phyloP scores from a whole-genome alignment of 2,888 invertebrate genomes.

The Hartigia nigra region DNA sequence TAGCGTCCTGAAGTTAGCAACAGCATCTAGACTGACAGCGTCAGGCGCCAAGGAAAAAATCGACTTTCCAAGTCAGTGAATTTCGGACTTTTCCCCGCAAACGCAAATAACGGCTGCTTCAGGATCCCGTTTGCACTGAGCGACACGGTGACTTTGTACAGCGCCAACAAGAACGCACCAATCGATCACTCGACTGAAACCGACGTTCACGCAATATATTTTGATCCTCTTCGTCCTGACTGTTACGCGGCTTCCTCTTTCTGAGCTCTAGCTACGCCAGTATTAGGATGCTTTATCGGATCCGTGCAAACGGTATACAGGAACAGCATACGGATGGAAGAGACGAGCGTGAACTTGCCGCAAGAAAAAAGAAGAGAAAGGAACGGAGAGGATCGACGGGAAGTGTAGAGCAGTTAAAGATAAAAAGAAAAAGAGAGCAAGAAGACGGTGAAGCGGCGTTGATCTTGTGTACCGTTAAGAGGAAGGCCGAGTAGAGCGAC shows the following conservation, averaged over 20 bases:
- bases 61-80: neutral
- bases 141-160: neutral
- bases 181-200: neutral
- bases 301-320: neutral
- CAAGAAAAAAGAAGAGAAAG: neutral
- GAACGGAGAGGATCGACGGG: neutral
- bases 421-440: neutral
- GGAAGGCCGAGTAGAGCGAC: neutral
- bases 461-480: neutral
- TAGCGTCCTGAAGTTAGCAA: too few species aligned
- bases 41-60: neutral
- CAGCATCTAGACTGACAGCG: neutral
- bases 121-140: neutral
- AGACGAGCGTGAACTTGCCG: neutral
- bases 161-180: neutral
- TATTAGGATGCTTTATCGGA: neutral
- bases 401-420: neutral
- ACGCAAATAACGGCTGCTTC: neutral
- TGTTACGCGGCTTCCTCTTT: neutral
- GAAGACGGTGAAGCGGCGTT: neutral
- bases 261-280: neutral
- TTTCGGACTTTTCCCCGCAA: neutral
- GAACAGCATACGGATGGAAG: neutral
- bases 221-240: neutral
- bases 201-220: neutral